Conservation (phyloP, 2,113 vertebrate species). For the Gadus macrocephalus region DNA sequence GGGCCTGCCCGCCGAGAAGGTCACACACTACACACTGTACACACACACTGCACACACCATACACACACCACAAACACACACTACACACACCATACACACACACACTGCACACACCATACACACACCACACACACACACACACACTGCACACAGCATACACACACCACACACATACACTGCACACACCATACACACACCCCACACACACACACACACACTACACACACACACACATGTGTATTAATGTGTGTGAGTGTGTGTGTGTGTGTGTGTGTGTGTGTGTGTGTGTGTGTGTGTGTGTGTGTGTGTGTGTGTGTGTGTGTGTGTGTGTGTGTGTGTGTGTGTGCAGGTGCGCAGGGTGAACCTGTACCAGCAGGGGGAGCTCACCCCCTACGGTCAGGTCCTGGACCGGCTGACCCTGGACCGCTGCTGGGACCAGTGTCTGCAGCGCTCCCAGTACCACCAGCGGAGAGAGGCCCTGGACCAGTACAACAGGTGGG, state of each 20-base stretch:
- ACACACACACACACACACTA: no score
- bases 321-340: background rate
- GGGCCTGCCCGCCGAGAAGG: conserved; percentile 80
- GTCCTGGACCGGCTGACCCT: conserved; percentile 81
- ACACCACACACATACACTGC: background rate
- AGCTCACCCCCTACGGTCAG: conserved; percentile 87
- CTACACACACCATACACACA: no score
- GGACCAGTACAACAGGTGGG: conserved; percentile 85
- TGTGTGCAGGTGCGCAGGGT: conserved; percentile 77
- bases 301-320: no score
- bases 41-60: background rate
- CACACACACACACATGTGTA: no score
- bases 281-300: no score
- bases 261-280: no score
- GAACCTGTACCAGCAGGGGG: conserved; percentile 86
- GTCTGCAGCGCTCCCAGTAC: conserved; percentile 75
- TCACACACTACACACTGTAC: conserved; percentile 40
- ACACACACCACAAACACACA: no score
- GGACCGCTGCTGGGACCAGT: conserved; percentile 88
- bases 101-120: no score
- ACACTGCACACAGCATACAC: background rate
- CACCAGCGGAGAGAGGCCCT: conserved; percentile 62
- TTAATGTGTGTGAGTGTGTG: no score
- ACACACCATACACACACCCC: background rate
- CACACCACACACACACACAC: no score